Evolutionary conservation across 2,888 invertebrate species (phyloP), one percentile per base, ranked within the genome.

Genomic region (Pseudanteris insignis): DNA sequence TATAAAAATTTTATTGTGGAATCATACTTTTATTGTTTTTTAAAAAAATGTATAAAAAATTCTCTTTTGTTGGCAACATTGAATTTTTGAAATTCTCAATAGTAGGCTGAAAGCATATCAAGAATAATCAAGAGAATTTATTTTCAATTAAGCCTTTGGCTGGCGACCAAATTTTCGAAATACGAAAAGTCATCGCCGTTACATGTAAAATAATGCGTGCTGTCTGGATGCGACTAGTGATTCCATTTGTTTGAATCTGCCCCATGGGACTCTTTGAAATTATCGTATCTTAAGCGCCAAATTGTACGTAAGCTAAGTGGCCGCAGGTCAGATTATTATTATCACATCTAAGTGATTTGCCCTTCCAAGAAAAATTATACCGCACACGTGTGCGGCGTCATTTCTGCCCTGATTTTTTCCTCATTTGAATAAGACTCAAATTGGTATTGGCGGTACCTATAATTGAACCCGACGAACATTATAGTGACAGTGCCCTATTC

Each of bases 221-320:
- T 24, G 12, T 44, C 40, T 58, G 30, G 44, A 51, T 33, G 46
- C 33, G 41, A 51, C 46, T 40, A 32, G 46, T 26, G 36, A 47
- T 34, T 51, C 47, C 46, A 51, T 58, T 46, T 59, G 21, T 51
- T 51, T 36, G 30, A 47, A 28, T 51, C 34, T 46, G 51, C 53
- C 51, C 55, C 32, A 18, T 63, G 51, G 43, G 48, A 60, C 57
- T 60, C 32, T 18, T 36, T 37, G 55, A 43, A 44, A 53, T 60
- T 44, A 43, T 60, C 43, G 68, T 68, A 68, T 73, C 73, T 67
- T 71, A 70, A 73, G 65, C 71, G 68, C 69, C 67, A 76, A 75
- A 76, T 76, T 76, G 71, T 70, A 75, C 75, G 70, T 73, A 74
- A 73, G 74, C 74, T 76, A 74, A 77, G 71, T 72, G 76, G 71